Base-by-base conservation (phyloP, 2,888 invertebrate species). In the Sarcophaga caerulescens region DNA sequence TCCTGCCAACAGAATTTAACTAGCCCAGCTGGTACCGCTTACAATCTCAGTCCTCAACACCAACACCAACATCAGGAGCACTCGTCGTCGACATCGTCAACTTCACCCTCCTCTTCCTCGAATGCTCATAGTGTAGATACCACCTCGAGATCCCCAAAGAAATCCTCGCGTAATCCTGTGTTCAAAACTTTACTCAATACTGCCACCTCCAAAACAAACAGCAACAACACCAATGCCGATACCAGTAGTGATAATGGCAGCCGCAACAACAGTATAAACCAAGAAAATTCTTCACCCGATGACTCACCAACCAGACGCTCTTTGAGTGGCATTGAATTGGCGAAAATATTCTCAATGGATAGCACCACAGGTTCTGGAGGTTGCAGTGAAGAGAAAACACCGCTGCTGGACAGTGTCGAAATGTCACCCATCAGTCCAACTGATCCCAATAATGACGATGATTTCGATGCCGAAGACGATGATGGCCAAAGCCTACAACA, bases 351-450 rank as follows among this genome's bases (percentile, higher is more conserved):
- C 78, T 90, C 90, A 77, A 89, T 91, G 89, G 92, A 92, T 80
- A 90, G 90, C 88, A 88, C 91, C 69, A 88, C 89, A 85, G 89
- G 90, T 52, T 91, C 92, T 88, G 90, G 91, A 8, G 84, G 81
- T 85, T 91, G 92, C 89, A 92, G 91, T 85, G 93, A 93, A 88
- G 93, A 93, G 89, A 93, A 93, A 88, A 93, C 92, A 12, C 93
- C 93, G 63, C 90, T 93, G 57, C 90, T 93, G 80, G 93, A 93
- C 85, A 93, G 92, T 88, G 93, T 93, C 85, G 93, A 93, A 89
- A 93, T 93, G 92, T 93, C 93, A 52, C 93, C 93, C 21, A 93
- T 93, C 45, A 93, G 93, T 90, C 93, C 93, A 89, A 92, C 92
- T 68, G 92, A 92, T 87, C 90, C 92, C 66, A 90, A 92, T 21